phyloP scores from a whole-genome alignment of 2,888 invertebrate genomes.

The Caenorhabditis sp. region DNA sequence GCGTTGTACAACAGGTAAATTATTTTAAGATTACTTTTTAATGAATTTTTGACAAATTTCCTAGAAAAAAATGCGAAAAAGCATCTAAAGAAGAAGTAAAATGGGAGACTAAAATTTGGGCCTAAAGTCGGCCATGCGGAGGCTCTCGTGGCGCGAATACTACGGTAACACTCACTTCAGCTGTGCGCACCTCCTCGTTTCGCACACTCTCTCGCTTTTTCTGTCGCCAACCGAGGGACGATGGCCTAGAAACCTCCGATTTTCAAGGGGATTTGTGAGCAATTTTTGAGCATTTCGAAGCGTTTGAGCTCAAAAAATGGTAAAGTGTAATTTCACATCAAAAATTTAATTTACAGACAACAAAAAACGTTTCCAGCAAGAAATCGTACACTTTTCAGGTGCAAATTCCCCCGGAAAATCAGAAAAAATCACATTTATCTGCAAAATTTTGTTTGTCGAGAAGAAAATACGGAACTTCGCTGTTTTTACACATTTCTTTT shows the following conservation, averaged over 20 bases:
- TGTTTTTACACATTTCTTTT: too few relatives aligned
- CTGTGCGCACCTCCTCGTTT: slow-evolving; percentile 20
- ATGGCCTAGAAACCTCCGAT: too few relatives aligned
- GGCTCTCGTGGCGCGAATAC: slow-evolving; percentile 20
- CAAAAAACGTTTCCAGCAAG: background rate
- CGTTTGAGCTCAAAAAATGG: too few relatives aligned
- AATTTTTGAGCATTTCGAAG: too few relatives aligned
- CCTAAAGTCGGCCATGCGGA: background rate
- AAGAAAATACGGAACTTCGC: too few relatives aligned
- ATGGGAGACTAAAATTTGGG: background rate
- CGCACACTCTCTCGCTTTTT: slow-evolving; percentile 6
- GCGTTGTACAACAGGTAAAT: too few relatives aligned
- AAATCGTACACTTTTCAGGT: background rate
- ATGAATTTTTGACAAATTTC: background rate
- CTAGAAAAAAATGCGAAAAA: background rate
- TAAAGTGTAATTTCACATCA: background rate
- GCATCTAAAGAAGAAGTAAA: background rate
- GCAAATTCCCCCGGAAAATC: background rate
- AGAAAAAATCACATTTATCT: too few relatives aligned
- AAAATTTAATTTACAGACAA: background rate
- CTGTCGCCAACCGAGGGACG: too few relatives aligned
- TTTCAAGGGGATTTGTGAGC: background rate
- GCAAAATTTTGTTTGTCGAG: too few relatives aligned
- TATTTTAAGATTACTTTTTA: background rate
- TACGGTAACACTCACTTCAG: slow-evolving; percentile 36